These are phyloP conservation scores for Capitulum mitella DNA, from an alignment of 2,888 invertebrate species.

Conservation along the genomic window DNA sequence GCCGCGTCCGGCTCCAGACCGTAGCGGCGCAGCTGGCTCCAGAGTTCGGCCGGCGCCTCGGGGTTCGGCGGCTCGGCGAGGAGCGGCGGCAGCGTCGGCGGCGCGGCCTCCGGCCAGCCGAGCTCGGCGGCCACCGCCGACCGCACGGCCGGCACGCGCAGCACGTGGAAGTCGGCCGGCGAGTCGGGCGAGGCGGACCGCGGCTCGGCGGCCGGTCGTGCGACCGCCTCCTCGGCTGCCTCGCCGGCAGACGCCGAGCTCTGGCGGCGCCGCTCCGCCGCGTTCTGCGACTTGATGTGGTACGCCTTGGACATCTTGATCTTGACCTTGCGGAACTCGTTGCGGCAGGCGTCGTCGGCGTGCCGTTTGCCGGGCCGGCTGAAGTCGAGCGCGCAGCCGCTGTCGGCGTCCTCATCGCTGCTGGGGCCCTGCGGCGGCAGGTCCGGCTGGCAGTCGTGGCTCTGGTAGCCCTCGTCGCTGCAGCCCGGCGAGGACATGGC, in stretches of 20 bases:
- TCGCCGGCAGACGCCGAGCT: not conserved
- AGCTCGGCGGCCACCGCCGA: not conserved
- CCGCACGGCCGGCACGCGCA: not conserved
- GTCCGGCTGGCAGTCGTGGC: slow-evolving; percentile 86
- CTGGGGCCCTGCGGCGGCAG: slow-evolving; percentile 83
- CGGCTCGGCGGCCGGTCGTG: not conserved
- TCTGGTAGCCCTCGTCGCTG: slow-evolving; percentile 89
- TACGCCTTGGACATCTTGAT: slow-evolving; percentile 72
- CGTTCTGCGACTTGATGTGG: slow-evolving; percentile 25
- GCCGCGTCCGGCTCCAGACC: no score
- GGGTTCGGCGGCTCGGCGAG: not conserved
- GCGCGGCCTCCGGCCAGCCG: not conserved
- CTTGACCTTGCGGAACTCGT: slow-evolving; percentile 87
- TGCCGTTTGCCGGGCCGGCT: slow-evolving; percentile 39
- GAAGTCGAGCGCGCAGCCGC: slow-evolving; percentile 84
- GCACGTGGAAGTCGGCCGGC: not conserved
- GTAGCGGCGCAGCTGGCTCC: not conserved
- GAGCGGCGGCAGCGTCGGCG: not conserved
- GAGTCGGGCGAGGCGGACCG: not conserved
- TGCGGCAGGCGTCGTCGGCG: slow-evolving; percentile 50
- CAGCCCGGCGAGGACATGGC: slow-evolving; percentile 80
- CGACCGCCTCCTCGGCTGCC: not conserved
- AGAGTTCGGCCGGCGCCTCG: not conserved
- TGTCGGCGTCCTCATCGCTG: slow-evolving; percentile 75
- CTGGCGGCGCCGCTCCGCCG: not conserved